Percentiles rank a stretch among this genome's conserved stretches.
These are phyloP conservation scores for Geodia barretti DNA, from an alignment of 37 sponge, comb jelly and placozoan species.

Conservation along the genomic window DNA sequence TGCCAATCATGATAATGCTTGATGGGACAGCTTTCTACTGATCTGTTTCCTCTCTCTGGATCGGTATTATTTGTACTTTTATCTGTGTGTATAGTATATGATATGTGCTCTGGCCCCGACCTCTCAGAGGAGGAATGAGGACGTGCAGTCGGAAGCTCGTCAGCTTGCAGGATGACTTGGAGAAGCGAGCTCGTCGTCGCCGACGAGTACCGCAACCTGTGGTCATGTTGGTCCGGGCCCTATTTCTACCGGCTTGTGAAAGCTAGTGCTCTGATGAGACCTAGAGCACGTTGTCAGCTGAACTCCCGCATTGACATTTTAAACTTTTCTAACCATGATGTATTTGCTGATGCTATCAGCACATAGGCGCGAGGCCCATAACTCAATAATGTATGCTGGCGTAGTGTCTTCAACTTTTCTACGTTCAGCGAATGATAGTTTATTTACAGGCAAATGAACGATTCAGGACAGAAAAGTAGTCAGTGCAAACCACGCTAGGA, in stretches of 20 bases:
- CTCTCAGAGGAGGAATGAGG: conserved; percentile 16
- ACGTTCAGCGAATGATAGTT: too few relatives aligned
- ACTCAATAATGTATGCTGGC: too few relatives aligned
- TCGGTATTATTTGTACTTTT: too few relatives aligned
- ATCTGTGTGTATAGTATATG: too few relatives aligned
- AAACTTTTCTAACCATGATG: too few relatives aligned
- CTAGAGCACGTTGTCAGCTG: neutral
- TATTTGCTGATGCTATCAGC: too few relatives aligned
- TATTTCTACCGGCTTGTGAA: neutral
- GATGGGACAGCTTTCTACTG: neutral
- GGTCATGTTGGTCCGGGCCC: neutral
- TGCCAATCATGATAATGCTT: neutral
- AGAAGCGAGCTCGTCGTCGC: conserved; percentile 32
- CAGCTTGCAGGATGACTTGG: conserved; percentile 52
- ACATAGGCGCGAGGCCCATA: too few relatives aligned
- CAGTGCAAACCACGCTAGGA: too few relatives aligned
- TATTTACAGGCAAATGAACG: too few relatives aligned
- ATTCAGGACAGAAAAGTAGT: too few relatives aligned
- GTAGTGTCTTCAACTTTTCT: too few relatives aligned
- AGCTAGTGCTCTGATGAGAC: neutral
- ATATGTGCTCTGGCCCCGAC: neutral
- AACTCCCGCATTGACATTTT: neutral
- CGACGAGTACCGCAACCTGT: neutral
- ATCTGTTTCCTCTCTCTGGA: too few relatives aligned
- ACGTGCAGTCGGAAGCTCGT: conserved; percentile 41